A percentile compares a stretch with the other conserved stretches of the same genome.
Conservation (phyloP, 1,140 invertebrate species). For the Tribolium castaneum region DNA sequence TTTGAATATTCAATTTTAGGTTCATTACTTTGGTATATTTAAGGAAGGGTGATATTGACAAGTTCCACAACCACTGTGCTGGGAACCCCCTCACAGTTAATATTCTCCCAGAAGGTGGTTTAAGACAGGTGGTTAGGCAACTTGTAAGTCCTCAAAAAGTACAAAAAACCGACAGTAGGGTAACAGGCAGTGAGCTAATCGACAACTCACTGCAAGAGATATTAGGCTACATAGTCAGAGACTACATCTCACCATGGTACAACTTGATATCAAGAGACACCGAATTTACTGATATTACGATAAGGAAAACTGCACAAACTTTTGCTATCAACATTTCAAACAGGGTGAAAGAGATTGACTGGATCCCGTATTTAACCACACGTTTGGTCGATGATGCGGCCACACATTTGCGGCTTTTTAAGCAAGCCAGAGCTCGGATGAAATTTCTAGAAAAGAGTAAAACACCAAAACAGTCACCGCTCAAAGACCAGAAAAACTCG, state of each 20-base stretch:
- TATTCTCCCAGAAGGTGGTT: conserved; percentile 56
- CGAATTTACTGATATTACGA: conserved; percentile 66
- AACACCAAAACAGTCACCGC: conserved; percentile 65
- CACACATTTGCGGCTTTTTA: conserved; percentile 87
- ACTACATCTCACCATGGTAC: conserved; percentile 84
- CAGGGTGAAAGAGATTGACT: conserved; percentile 87
- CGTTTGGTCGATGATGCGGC: conserved; percentile 90
- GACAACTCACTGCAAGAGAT: conserved; percentile 64
- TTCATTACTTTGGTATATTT: conserved; percentile 59
- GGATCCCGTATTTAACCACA: conserved; percentile 88
- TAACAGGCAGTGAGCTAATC: conserved; percentile 63
- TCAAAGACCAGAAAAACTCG: conserved; percentile 66
- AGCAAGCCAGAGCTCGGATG: conserved; percentile 75
- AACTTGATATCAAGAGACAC: conserved; percentile 66
- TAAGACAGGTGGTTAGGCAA: conserved; percentile 48
- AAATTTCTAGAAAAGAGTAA: conserved; percentile 67
- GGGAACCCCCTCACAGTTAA: conserved; percentile 59
- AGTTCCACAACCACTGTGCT: conserved; percentile 58
- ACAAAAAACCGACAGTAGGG: conserved; percentile 59
- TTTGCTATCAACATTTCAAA: conserved; percentile 70
- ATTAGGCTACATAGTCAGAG: conserved; percentile 77
- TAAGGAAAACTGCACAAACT: conserved; percentile 68
- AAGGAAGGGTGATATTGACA: conserved; percentile 58
- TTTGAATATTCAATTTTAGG: conserved; percentile 49
- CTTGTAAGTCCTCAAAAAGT: conserved; percentile 57